These are phyloP conservation scores for Dermolepida albohirtum DNA, from an alignment of 2,888 invertebrate genomes.

Conservation along the genomic window DNA sequence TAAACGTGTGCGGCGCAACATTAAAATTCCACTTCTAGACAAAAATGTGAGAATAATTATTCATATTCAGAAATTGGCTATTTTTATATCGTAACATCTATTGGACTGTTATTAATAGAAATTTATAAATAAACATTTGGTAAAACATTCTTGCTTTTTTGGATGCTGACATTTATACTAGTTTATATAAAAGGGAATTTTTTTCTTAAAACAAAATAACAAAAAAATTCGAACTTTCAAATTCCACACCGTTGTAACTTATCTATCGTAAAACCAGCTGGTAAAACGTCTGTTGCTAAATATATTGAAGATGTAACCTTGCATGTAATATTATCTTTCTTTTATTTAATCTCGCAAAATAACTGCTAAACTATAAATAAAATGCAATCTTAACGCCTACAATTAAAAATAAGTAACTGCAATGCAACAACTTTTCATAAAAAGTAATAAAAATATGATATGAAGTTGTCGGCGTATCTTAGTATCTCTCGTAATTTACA, in stretches of 20 bases:
- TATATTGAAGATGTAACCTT: constrained; percentile 15
- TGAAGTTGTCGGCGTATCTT: background rate
- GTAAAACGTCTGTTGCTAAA: background rate
- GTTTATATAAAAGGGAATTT: constrained; percentile 25
- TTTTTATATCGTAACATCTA: constrained; percentile 23
- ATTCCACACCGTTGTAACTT: constrained; percentile 17
- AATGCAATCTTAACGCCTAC: background rate
- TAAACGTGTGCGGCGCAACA: background rate
- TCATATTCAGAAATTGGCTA: constrained; percentile 22
- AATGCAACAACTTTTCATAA: constrained; percentile 1
- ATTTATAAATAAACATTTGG: constrained; percentile 25
- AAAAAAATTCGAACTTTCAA: constrained; percentile 20
- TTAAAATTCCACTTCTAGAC: constrained; percentile 27
- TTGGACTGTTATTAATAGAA: constrained; percentile 20
- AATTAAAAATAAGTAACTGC: background rate
- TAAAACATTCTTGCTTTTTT: constrained; percentile 23
- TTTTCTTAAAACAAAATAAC: constrained; percentile 4
- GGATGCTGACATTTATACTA: constrained; percentile 22
- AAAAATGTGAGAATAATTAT: constrained; percentile 28
- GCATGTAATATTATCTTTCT: background rate
- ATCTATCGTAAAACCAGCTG: background rate
- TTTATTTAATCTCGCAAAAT: background rate
- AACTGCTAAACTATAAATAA: background rate
- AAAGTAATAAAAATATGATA: background rate
- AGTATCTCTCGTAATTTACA: constrained; percentile 4